Evolutionary conservation across 2,113 vertebrate genomes (phyloP).

Genomic region (Xenotilapia leptura): DNA sequence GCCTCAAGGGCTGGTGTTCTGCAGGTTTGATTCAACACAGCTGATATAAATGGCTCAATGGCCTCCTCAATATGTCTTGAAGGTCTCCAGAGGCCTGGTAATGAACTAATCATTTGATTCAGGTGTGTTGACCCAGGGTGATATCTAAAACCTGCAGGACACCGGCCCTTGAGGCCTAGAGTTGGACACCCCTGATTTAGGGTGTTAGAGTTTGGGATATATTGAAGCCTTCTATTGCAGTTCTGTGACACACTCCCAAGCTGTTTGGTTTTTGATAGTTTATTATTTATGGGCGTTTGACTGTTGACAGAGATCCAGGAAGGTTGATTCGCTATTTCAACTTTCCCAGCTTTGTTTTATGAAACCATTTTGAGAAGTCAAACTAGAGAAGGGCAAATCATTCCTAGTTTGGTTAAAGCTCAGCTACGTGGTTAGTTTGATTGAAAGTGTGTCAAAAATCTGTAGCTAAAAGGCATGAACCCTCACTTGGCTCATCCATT

Average conservation of each 20-base stretch:
- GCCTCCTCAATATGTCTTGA: neutral
- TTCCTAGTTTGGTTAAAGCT: neutral
- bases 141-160: neutral
- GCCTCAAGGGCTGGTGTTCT: neutral
- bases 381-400: neutral
- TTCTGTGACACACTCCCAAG: neutral
- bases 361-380: neutral
- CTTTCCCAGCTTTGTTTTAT: neutral
- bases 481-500: neutral
- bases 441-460: neutral
- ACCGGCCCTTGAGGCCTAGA: neutral
- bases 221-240: neutral
- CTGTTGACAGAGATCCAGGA: neutral
- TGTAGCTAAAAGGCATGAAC: neutral
- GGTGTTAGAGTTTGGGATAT: neutral
- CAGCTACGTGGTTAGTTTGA: neutral
- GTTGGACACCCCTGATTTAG: neutral
- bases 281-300: neutral
- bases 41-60: neutral
- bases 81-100: neutral
- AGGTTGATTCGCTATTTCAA: neutral
- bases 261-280: neutral
- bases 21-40: neutral
- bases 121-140: neutral
- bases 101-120: neutral